Conservation (phyloP, 1,140 invertebrate genomes). For the Zaprionus lachaisei region DNA sequence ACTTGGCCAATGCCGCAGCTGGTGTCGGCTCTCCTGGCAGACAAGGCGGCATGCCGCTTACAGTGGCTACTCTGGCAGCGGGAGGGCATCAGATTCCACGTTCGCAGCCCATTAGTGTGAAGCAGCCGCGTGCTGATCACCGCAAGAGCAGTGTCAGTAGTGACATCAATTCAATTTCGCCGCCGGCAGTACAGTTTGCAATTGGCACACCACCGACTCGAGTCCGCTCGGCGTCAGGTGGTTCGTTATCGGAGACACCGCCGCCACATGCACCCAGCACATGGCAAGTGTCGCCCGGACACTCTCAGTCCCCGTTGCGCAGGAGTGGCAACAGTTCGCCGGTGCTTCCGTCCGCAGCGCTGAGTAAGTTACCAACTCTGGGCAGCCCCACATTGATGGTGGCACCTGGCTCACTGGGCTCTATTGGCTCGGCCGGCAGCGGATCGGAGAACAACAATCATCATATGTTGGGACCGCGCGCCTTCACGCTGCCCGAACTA, state of each 20-base stretch:
- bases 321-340: conserved; percentile 90
- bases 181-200: conserved; percentile 94
- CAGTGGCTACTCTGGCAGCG: conserved; percentile 57
- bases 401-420: conserved; percentile 85
- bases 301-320: conserved; percentile 89
- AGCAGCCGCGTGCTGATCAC: conserved; percentile 87
- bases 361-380: conserved; percentile 87
- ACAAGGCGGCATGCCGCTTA: conserved; percentile 48
- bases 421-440: conserved; percentile 84
- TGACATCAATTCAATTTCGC: conserved; percentile 95
- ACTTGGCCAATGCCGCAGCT: conserved; percentile 19
- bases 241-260: conserved; percentile 89
- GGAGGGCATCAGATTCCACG: conserved; percentile 87
- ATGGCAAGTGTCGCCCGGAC: conserved; percentile 90
- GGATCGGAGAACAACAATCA: conserved; percentile 84
- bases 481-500: conserved; percentile 91
- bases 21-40: conserved; percentile 53
- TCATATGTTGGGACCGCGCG: conserved; percentile 88
- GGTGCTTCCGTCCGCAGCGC: conserved; percentile 87
- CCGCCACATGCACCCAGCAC: conserved; percentile 89
- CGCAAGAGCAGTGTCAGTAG: conserved; percentile 87
- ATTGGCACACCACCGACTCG: conserved; percentile 94
- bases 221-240: conserved; percentile 88
- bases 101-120: conserved; percentile 93
- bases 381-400: conserved; percentile 86